These are phyloP conservation scores for Trogon melanurus DNA, from an alignment of 2,113 vertebrate genomes.

Conservation along the genomic window DNA sequence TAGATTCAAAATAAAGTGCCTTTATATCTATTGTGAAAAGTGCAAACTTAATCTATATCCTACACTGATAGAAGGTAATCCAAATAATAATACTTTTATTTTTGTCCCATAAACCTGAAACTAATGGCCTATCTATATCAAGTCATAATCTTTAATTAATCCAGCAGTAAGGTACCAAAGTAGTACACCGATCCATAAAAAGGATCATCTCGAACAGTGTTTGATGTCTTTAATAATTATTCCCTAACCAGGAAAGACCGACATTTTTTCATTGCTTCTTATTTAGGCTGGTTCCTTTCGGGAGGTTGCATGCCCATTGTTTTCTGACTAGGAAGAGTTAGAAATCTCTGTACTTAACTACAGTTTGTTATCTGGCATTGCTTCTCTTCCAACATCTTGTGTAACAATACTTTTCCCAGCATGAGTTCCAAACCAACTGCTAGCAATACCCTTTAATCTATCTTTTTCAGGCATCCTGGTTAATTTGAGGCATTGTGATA, in stretches of 20 bases:
- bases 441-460: neutral
- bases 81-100: neutral
- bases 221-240: neutral
- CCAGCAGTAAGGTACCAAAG: neutral
- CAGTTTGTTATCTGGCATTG: neutral
- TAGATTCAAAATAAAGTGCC: neutral
- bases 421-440: constrained; percentile 5
- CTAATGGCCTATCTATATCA: neutral
- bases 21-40: neutral
- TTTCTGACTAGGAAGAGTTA: neutral
- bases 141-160: neutral
- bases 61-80: neutral
- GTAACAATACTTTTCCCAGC: constrained; percentile 2
- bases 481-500: neutral
- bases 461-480: neutral
- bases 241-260: neutral
- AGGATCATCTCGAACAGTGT: neutral
- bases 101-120: neutral
- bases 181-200: neutral
- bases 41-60: neutral
- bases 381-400: constrained; percentile 9
- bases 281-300: neutral
- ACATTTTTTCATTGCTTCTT: neutral
- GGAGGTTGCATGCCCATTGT: neutral
- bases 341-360: neutral